These are phyloP conservation scores for Spinus olivaceus DNA, from an alignment of 2,797 vertebrate genomes.

Conservation along the genomic window DNA sequence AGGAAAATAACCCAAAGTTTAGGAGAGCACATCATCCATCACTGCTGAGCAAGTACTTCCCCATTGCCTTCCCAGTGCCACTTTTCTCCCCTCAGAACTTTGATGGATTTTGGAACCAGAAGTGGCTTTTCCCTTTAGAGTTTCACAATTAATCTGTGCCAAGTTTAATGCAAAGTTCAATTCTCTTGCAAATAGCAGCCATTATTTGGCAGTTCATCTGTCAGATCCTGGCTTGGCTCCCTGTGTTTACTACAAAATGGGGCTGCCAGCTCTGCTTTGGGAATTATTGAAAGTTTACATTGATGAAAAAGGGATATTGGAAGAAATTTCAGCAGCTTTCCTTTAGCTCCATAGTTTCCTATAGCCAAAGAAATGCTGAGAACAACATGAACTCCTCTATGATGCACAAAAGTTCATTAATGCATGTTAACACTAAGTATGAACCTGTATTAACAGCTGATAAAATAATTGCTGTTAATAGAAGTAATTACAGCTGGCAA, in stretches of 20 bases:
- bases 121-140: conserved; percentile 44
- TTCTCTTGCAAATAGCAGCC: conserved; percentile 62
- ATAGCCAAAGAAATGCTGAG: neutral
- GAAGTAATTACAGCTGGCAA: neutral
- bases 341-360: neutral
- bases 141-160: conserved; percentile 46
- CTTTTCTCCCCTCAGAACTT: conserved; percentile 1
- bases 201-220: conserved; percentile 61
- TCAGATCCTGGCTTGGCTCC: conserved; percentile 53
- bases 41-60: neutral
- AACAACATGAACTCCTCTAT: rapidly evolving
- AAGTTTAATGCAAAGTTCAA: conserved; percentile 63
- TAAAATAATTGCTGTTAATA: neutral
- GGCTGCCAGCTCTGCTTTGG: conserved; percentile 29
- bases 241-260: conserved; percentile 46
- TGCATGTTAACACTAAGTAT: neutral
- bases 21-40: neutral
- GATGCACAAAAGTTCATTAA: neutral
- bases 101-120: conserved; percentile 41
- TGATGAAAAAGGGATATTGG: neutral
- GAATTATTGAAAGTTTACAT: conserved; percentile 38
- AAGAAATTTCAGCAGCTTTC: neutral
- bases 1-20: neutral
- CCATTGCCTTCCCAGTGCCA: neutral
- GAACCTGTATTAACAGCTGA: neutral